phyloP scores from a whole-genome alignment of 2,888 invertebrate genomes.

The Conchocele bisecta region DNA sequence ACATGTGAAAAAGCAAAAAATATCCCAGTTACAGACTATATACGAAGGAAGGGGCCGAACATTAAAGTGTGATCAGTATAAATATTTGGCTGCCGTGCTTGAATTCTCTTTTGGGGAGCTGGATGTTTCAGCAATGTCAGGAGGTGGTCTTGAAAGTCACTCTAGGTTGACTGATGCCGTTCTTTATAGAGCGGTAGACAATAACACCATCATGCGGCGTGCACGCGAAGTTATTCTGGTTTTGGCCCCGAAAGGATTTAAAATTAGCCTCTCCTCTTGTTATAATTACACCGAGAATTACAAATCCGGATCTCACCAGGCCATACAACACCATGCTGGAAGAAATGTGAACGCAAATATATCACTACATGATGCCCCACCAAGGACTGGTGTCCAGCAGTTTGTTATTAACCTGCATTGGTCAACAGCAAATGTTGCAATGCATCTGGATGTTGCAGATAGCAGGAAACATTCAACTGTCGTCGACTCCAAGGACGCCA shows the following conservation, averaged over 20 bases:
- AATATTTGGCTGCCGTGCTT: neutral
- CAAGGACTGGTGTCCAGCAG: neutral
- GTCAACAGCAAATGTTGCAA: neutral
- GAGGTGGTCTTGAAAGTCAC: neutral
- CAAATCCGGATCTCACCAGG: neutral
- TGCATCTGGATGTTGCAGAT: neutral
- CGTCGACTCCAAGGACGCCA: slow-evolving; percentile 10
- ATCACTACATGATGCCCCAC: neutral
- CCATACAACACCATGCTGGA: neutral
- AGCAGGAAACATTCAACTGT: too few species aligned
- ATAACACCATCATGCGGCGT: neutral
- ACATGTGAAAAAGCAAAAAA: neutral
- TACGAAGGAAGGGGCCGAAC: neutral
- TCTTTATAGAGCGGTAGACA: neutral
- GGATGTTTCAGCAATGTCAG: neutral
- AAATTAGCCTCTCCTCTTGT: neutral
- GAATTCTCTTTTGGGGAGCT: neutral
- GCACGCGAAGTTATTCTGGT: neutral
- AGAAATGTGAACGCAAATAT: too few species aligned
- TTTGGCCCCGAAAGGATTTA: neutral
- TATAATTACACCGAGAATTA: neutral
- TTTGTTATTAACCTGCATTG: neutral
- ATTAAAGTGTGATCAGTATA: neutral
- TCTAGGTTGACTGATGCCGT: neutral
- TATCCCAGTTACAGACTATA: neutral